Percentiles rank a stretch among this genome's conserved stretches.
phyloP scores from a whole-genome alignment of 2,113 vertebrate genomes.

The Dasypus novemcinctus region DNA sequence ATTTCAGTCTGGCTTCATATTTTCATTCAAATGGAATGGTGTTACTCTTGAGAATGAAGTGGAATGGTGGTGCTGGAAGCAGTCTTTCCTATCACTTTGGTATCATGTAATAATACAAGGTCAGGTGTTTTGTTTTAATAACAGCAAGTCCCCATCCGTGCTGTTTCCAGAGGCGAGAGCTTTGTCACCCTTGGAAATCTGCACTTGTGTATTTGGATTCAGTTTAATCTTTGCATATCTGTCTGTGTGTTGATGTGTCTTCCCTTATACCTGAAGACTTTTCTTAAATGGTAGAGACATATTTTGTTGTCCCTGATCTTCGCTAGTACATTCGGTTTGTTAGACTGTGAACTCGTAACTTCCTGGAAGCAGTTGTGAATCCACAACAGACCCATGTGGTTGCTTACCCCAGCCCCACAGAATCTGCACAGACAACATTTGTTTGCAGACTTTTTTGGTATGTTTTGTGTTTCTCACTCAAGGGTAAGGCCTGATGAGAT shows the following conservation, averaged over 20 bases:
- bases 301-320: neutral
- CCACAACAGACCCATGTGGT: neutral
- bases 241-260: neutral
- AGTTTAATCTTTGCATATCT: neutral
- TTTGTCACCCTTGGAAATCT: neutral
- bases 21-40: neutral
- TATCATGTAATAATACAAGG: neutral
- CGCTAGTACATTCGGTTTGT: neutral
- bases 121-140: neutral
- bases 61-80: neutral
- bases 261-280: neutral
- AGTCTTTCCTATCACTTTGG: neutral
- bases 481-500: neutral
- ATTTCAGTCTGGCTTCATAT: neutral
- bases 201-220: neutral
- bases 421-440: neutral
- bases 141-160: neutral
- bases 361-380: neutral
- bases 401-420: rapidly evolving
- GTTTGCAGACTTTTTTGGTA: neutral
- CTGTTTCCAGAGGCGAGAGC: too few species aligned
- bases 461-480: neutral
- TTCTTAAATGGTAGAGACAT: neutral
- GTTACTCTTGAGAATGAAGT: neutral
- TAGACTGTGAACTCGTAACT: too few species aligned